These are phyloP conservation scores for Oreocharis arfaki DNA, from an alignment of 2,113 vertebrate genomes.

Conservation along the genomic window DNA sequence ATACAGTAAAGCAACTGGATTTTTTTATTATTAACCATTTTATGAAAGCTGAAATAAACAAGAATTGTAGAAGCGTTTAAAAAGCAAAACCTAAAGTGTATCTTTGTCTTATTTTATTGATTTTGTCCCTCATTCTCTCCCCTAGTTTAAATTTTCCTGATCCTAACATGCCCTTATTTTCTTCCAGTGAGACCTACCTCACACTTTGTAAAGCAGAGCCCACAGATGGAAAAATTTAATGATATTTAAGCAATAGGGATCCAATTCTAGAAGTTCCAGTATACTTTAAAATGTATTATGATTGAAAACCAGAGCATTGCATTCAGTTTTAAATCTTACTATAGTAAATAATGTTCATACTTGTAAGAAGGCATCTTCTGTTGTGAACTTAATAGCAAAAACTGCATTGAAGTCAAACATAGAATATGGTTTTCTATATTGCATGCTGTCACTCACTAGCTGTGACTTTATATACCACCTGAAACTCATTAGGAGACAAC, in stretches of 20 bases:
- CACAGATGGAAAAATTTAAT: background rate
- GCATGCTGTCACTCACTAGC: background rate
- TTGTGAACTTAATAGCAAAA: background rate
- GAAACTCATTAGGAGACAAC: background rate
- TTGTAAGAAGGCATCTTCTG: background rate
- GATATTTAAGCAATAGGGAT: background rate
- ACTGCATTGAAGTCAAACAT: background rate
- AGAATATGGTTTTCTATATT: background rate
- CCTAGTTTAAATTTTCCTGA: background rate
- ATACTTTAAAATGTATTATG: background rate
- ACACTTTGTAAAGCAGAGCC: background rate
- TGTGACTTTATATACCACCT: background rate
- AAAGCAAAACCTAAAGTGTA: background rate
- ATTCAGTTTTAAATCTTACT: background rate
- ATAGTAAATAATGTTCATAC: background rate
- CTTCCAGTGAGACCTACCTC: background rate
- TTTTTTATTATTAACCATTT: background rate
- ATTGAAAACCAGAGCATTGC: background rate
- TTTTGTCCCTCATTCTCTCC: background rate
- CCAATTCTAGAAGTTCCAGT: background rate
- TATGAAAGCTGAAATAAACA: background rate
- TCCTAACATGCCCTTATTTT: background rate
- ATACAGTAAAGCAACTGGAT: background rate
- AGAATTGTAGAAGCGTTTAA: background rate
- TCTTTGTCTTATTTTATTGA: background rate